These are phyloP conservation scores for Ictalurus punctatus DNA, from an alignment of 2,113 vertebrate genomes.

Conservation along the genomic window DNA sequence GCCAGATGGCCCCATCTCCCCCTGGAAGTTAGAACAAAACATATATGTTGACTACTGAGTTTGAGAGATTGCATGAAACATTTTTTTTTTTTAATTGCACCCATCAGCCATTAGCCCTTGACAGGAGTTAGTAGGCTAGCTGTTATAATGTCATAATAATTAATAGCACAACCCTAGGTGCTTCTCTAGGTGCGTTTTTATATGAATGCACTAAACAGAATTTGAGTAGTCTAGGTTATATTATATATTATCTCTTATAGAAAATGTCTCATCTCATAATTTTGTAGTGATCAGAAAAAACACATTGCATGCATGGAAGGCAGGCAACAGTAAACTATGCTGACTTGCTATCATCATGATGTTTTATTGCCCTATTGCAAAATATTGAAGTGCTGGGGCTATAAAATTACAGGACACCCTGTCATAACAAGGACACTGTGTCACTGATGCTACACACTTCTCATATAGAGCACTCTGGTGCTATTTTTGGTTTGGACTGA, in stretches of 20 bases:
- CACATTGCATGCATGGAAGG: background rate
- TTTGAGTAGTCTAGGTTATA: background rate
- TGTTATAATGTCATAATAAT: constrained; percentile 1
- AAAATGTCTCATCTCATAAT: background rate
- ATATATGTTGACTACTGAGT: background rate
- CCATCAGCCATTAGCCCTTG: background rate
- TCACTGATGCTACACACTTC: background rate
- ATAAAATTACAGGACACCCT: background rate
- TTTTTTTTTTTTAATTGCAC: background rate
- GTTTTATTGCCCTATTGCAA: background rate
- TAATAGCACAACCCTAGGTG: background rate
- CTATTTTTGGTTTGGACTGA: background rate
- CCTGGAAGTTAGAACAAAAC: constrained; percentile 55
- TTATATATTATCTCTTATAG: background rate
- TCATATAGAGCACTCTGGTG: background rate
- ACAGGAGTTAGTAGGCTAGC: background rate
- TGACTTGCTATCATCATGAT: background rate
- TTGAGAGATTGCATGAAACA: background rate
- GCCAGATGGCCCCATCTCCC: constrained; percentile 62
- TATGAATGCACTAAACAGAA: background rate
- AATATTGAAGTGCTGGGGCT: background rate
- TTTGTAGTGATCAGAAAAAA: background rate
- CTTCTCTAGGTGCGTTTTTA: background rate
- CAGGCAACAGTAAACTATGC: background rate
- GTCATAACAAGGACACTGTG: constrained; percentile 19